These are phyloP conservation scores for Ictidomys tridecemlineatus DNA, from an alignment of 2,113 vertebrate species.

Conservation along the genomic window DNA sequence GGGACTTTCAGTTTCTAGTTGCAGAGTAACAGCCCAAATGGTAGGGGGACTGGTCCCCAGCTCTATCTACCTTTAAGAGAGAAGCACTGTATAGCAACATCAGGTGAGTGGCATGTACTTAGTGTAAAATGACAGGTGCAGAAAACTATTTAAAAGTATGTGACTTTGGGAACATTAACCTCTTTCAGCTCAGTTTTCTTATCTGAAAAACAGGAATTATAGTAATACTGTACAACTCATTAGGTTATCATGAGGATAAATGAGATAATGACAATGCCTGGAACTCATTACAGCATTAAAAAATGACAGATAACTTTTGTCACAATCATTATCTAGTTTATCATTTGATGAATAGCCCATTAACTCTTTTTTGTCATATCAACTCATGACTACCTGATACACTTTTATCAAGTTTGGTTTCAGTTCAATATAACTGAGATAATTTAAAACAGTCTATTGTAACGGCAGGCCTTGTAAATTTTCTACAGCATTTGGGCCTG, in stretches of 20 bases:
- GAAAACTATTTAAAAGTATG: background rate
- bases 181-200: slow-evolving; percentile 30
- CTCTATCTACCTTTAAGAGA: background rate
- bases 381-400: slow-evolving; percentile 29
- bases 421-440: slow-evolving; percentile 56
- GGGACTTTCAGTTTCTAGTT: background rate
- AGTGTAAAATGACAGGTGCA: background rate
- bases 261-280: background rate
- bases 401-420: slow-evolving; percentile 49
- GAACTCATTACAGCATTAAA: background rate
- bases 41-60: background rate
- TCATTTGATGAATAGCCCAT: slow-evolving; percentile 28
- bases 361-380: slow-evolving; percentile 7
- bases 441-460: slow-evolving; percentile 63
- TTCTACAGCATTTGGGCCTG: slow-evolving; percentile 31
- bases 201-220: slow-evolving; percentile 14
- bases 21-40: background rate
- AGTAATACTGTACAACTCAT: background rate
- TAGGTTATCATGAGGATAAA: background rate
- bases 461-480: slow-evolving; percentile 56
- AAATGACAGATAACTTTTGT: background rate
- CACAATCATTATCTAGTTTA: slow-evolving; percentile 29
- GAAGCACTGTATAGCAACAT: background rate
- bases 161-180: background rate
- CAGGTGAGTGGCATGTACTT: background rate